A percentile compares a stretch with the other conserved stretches of the same genome.
Evolutionary conservation across 2,797 vertebrate genomes (phyloP).

Genomic region (Pantherophis alleghaniensis): DNA sequence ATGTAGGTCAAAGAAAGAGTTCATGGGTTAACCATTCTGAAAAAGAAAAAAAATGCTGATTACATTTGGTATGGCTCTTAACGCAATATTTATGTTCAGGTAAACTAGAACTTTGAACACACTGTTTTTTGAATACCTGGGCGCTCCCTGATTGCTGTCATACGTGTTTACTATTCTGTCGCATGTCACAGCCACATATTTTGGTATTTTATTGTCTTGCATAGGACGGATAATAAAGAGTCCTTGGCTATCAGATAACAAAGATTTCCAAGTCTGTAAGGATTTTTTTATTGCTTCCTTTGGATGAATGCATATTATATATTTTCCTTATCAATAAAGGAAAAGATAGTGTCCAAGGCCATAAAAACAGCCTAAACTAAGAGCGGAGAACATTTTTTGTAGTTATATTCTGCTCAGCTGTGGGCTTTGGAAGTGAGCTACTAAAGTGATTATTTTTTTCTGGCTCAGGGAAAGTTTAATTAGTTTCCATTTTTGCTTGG

Average conservation of each 20-base stretch:
- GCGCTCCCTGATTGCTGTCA: neutral
- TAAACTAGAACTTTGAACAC: constrained; percentile 24
- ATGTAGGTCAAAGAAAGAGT: constrained; percentile 21
- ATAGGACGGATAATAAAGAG: neutral
- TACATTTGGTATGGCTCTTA: neutral
- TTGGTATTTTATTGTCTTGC: neutral
- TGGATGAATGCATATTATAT: neutral
- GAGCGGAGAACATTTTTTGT: neutral
- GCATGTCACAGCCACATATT: neutral
- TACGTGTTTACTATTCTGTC: neutral
- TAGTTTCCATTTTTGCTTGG: neutral
- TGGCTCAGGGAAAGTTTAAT: neutral
- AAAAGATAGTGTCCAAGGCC: neutral
- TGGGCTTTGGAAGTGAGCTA: neutral
- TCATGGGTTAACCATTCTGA: constrained; percentile 24
- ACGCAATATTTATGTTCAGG: neutral
- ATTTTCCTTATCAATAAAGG: neutral
- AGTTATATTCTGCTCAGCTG: neutral
- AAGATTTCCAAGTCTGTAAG: neutral
- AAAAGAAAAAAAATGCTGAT: constrained; percentile 14
- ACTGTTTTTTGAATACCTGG: neutral
- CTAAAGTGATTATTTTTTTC: neutral
- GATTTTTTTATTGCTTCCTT: neutral
- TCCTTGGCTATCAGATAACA: neutral
- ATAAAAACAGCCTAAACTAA: neutral